These are phyloP conservation scores for Salvelinus namaycush DNA, from an alignment of 2,113 vertebrate species.

Conservation along the genomic window DNA sequence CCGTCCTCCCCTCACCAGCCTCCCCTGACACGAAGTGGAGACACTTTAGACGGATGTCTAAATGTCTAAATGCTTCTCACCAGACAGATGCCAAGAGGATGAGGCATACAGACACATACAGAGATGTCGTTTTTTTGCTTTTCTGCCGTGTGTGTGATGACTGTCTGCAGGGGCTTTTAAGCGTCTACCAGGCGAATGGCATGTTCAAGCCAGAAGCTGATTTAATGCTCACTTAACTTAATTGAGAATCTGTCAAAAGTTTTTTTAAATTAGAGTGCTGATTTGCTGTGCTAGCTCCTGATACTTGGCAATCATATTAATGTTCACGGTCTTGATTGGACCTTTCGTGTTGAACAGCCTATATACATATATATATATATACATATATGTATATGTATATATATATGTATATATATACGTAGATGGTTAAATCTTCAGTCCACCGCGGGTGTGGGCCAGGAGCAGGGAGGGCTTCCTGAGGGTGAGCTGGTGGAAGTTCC, in stretches of 20 bases:
- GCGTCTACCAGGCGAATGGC: not conserved
- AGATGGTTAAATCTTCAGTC: too few species aligned
- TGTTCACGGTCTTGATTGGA: constrained; percentile 10
- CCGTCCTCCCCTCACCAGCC: too few species aligned
- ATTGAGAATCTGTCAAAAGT: too few species aligned
- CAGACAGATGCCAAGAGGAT: not conserved
- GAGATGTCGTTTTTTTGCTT: not conserved
- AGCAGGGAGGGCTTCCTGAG: too few species aligned
- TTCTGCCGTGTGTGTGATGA: constrained; percentile 6
- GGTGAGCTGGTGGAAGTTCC: too few species aligned
- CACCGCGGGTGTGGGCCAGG: too few species aligned
- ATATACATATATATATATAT: too few species aligned
- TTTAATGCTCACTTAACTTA: constrained; percentile 50
- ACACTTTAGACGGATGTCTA: not conserved
- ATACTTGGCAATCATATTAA: constrained; percentile 54
- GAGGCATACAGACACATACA: not conserved
- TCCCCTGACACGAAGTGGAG: too few species aligned
- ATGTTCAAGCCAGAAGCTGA: constrained; percentile 35
- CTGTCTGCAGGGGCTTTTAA: not conserved
- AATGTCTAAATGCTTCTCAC: not conserved
- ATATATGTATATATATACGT: too few species aligned
- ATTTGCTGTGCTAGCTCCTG: constrained; percentile 47
- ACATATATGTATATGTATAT: too few species aligned
- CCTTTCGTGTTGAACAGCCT: not conserved
- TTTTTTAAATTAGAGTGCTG: constrained; percentile 48